Conservation (phyloP, 2,797 vertebrate genomes). For the Poecilia wingei region DNA sequence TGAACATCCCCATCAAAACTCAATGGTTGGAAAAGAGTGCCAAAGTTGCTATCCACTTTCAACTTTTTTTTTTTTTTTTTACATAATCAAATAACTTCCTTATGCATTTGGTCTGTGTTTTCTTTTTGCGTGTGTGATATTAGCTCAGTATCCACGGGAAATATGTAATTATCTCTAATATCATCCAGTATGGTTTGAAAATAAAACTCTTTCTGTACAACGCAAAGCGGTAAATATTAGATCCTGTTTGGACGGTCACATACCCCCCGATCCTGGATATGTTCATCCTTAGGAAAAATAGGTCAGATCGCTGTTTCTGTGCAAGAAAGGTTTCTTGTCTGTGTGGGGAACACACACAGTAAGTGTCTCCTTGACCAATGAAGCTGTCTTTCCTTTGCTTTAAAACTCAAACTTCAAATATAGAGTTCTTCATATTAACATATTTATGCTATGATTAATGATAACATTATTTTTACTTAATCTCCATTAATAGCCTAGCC, state of each 20-base stretch:
- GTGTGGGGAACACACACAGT: not conserved
- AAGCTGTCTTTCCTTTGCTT: not conserved
- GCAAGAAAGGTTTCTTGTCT: not conserved
- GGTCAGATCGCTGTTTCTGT: constrained; percentile 9
- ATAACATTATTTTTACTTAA: not conserved
- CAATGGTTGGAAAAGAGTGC: constrained; percentile 20
- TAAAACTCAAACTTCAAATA: not conserved
- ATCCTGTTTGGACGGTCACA: constrained; percentile 44
- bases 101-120: constrained; percentile 63
- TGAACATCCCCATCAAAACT: constrained; percentile 62
- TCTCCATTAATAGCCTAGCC: not conserved
- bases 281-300: constrained; percentile 17
- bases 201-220: constrained; percentile 47
- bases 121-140: constrained; percentile 68
- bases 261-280: constrained; percentile 20
- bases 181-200: constrained; percentile 62
- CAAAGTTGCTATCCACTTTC: constrained; percentile 55
- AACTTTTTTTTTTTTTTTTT: constrained; percentile 40
- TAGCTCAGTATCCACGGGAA: constrained; percentile 53
- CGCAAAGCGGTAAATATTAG: constrained; percentile 17
- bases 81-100: constrained; percentile 35
- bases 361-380: not conserved
- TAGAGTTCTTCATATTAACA: not conserved
- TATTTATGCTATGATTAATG: not conserved
- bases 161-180: constrained; percentile 64